These are phyloP conservation scores for Acrobasis suavella DNA, from an alignment of 2,888 invertebrate genomes.

Conservation along the genomic window DNA sequence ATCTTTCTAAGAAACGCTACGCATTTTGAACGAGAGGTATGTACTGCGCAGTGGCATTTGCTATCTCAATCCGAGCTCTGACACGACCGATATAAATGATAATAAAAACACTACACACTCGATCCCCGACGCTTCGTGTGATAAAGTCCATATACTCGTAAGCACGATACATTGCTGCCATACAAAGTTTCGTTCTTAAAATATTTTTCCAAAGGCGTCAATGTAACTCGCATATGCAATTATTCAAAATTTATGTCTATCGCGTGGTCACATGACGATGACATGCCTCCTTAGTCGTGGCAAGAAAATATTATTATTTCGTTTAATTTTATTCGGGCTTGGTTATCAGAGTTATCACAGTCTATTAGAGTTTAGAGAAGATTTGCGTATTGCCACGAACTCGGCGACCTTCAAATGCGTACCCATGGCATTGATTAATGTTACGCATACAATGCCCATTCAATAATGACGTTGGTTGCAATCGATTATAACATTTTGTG, in stretches of 20 bases:
- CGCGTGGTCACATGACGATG: conserved; percentile 45
- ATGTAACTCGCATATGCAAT: conserved; percentile 37
- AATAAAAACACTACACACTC: conserved; percentile 56
- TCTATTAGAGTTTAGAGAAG: conserved; percentile 39
- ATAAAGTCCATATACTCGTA: conserved; percentile 29
- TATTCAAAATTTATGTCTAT: conserved; percentile 35
- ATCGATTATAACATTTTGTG: conserved; percentile 48
- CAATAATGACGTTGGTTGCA: conserved; percentile 43
- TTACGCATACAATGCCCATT: conserved; percentile 73
- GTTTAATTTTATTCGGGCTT: conserved; percentile 3
- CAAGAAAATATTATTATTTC: conserved; percentile 31
- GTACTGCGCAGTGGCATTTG: conserved; percentile 69
- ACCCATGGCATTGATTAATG: conserved; percentile 76
- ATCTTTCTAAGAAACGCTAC: conserved; percentile 42
- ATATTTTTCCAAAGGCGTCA: conserved; percentile 33
- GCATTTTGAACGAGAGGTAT: conserved; percentile 44
- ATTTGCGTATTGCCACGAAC: conserved; percentile 55
- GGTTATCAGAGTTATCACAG: conserved; percentile 27
- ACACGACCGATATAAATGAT: conserved; percentile 67
- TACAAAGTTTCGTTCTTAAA: conserved; percentile 29
- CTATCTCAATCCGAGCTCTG: conserved; percentile 64
- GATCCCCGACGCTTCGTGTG: conserved; percentile 39
- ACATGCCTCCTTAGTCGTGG: conserved; percentile 42
- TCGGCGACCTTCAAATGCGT: conserved; percentile 63
- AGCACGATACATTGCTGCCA: conserved; percentile 43